These are phyloP conservation scores for Nesometra sesokonis DNA, from an alignment of 35 echinoderm and acorn worm genomes.

Conservation along the genomic window DNA sequence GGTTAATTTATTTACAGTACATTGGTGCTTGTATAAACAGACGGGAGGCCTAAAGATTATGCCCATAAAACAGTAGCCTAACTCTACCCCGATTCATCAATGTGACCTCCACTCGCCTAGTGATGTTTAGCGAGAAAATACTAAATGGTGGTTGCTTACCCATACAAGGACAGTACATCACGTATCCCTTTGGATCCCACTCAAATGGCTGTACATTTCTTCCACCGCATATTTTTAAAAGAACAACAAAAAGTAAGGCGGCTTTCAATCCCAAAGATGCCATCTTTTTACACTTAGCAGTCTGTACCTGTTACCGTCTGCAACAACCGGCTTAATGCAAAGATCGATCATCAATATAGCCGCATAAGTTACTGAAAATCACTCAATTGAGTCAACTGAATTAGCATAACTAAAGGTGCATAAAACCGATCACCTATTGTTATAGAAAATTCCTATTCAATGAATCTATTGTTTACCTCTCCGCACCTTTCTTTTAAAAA, in stretches of 20 bases:
- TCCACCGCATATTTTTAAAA: background rate
- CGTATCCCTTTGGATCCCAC: slow-evolving; percentile 83
- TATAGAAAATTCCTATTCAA: background rate
- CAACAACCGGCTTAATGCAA: background rate
- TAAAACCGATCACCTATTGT: background rate
- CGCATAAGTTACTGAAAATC: background rate
- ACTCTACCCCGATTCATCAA: no score
- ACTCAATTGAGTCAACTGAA: background rate
- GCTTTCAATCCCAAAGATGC: background rate
- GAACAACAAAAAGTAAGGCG: background rate
- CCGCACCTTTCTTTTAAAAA: background rate
- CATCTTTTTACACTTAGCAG: background rate
- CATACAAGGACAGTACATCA: slow-evolving; percentile 88
- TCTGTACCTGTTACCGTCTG: background rate
- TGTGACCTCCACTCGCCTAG: no score
- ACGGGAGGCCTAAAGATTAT: no score
- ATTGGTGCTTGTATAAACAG: no score
- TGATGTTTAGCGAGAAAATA: no score
- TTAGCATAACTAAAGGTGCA: background rate
- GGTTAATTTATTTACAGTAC: no score
- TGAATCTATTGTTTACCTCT: background rate
- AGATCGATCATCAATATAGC: background rate
- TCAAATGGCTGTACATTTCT: background rate
- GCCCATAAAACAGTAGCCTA: no score
- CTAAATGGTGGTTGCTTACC: no score